A percentile compares a stretch with the other conserved stretches of the same genome.
Conservation (phyloP, 1,140 invertebrate species). For the Mercenaria mercenaria region DNA sequence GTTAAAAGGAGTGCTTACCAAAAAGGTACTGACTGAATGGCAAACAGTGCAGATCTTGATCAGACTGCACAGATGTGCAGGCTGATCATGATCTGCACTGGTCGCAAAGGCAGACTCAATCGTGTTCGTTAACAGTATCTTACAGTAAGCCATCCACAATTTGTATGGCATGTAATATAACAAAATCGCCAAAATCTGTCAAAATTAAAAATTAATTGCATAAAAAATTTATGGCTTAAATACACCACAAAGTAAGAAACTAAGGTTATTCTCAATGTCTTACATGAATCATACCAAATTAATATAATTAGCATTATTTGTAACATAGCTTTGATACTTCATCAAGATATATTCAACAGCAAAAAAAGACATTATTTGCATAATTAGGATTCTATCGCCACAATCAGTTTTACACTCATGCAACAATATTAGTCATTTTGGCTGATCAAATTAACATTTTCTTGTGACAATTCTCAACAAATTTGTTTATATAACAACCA, state of each 20-base stretch:
- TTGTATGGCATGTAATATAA: not conserved
- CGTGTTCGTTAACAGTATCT: too few species aligned
- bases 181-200: not conserved
- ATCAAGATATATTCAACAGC: not conserved
- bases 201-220: not conserved
- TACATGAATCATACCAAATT: conserved; percentile 3
- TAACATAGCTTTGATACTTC: not conserved
- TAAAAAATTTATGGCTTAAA: not conserved
- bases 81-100: too few species aligned
- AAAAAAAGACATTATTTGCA: not conserved
- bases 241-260: not conserved
- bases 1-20: too few species aligned
- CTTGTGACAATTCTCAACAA: conserved; percentile 27
- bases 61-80: too few species aligned
- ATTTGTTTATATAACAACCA: conserved; percentile 2
- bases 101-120: too few species aligned
- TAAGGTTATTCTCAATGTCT: not conserved
- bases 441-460: conserved; percentile 21
- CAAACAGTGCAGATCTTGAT: too few species aligned
- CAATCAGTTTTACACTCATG: conserved; percentile 25
- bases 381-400: conserved; percentile 17
- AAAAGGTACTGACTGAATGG: too few species aligned
- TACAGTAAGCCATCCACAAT: too few species aligned
- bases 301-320: conserved; percentile 21
- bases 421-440: conserved; percentile 17